phyloP scores from a whole-genome alignment of 2,888 invertebrate species.

The Aelia acuminata region DNA sequence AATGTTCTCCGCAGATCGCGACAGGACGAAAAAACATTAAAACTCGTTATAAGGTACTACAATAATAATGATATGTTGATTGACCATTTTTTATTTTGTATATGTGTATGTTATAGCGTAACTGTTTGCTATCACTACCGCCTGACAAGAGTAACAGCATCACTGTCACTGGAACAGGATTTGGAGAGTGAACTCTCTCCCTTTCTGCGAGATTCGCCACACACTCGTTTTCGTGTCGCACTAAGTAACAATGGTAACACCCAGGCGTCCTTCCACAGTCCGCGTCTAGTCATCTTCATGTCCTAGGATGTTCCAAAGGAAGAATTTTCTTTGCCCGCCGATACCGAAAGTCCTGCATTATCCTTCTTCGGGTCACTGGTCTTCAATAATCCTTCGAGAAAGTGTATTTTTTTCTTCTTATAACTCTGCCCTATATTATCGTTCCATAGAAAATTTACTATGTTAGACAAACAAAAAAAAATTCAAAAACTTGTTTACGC shows the following conservation, averaged over 20 bases:
- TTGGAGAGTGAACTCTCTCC: neutral
- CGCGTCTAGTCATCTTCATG: neutral
- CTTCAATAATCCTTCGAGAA: neutral
- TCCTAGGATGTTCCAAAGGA: neutral
- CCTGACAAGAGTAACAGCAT: neutral
- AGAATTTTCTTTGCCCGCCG: neutral
- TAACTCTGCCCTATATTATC: neutral
- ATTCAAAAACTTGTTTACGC: neutral
- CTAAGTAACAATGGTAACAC: neutral
- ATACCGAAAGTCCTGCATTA: neutral
- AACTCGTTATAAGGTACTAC: too few species aligned
- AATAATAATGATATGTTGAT: too few species aligned
- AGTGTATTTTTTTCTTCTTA: neutral
- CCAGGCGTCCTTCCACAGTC: neutral
- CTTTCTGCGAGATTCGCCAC: constrained; percentile 7
- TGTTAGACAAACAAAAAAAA: neutral
- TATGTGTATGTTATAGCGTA: neutral
- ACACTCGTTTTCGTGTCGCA: neutral
- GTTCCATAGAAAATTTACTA: neutral
- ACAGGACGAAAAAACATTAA: too few species aligned
- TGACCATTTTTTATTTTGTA: too few species aligned
- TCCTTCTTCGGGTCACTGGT: neutral
- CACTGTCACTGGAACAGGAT: neutral
- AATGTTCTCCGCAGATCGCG: too few species aligned
- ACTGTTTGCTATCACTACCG: neutral